A percentile compares a stretch with the other conserved stretches of the same genome.
These are phyloP conservation scores for Drosophila watanabei DNA, from an alignment of 1,140 invertebrate genomes.

Conservation along the genomic window DNA sequence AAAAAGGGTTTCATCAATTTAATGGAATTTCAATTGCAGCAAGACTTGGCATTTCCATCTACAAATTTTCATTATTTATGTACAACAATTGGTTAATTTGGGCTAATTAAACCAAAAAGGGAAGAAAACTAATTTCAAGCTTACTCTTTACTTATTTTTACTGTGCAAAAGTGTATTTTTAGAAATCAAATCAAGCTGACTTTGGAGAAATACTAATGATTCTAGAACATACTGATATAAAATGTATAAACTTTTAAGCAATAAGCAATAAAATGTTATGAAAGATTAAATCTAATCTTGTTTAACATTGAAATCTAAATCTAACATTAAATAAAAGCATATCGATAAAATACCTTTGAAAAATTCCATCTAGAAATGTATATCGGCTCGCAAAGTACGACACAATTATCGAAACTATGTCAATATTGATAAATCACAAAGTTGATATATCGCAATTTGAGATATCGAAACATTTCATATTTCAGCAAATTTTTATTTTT, in stretches of 20 bases:
- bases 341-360: no score
- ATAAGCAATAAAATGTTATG: no score
- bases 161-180: not conserved
- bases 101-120: no score
- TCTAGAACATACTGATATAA: not conserved
- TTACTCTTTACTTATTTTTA: not conserved
- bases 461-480: no score
- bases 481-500: no score
- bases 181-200: not conserved
- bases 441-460: no score
- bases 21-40: conserved; percentile 35
- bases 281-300: not conserved
- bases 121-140: not conserved
- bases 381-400: no score
- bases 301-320: no score
- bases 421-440: no score
- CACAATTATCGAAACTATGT: no score
- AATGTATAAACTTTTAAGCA: not conserved
- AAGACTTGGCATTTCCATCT: not conserved
- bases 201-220: not conserved
- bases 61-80: not conserved
- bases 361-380: no score
- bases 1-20: conserved; percentile 32
- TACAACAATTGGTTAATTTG: not conserved
- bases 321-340: no score